Conservation (phyloP, 2,888 invertebrate species). For the Callimorpha dominula region DNA sequence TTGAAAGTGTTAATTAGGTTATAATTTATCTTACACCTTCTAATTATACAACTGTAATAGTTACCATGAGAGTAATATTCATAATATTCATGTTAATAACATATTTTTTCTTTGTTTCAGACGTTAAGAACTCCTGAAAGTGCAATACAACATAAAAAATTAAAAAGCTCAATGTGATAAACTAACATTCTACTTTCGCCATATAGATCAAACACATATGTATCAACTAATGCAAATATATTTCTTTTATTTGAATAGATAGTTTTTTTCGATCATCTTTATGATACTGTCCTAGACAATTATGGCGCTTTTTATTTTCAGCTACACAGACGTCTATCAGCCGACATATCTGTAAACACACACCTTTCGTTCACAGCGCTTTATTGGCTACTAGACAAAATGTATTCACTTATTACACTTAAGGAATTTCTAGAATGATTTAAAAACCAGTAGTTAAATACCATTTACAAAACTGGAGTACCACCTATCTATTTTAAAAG, state of each 20-base stretch:
- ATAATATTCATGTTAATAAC: neutral
- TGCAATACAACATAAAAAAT: constrained; percentile 23
- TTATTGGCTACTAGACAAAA: neutral
- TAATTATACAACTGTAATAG: too few relatives aligned
- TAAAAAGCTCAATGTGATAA: constrained; percentile 71
- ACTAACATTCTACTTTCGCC: constrained; percentile 52
- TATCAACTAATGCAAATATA: constrained; percentile 43
- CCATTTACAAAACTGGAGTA: too few relatives aligned
- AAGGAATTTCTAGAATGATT: neutral
- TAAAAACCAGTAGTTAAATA: neutral
- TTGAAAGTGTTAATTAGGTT: too few relatives aligned
- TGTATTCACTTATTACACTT: neutral
- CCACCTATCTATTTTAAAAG: too few relatives aligned
- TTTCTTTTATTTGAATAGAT: constrained; percentile 20
- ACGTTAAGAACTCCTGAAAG: constrained; percentile 28
- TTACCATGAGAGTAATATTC: too few relatives aligned
- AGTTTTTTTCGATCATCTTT: constrained; percentile 17
- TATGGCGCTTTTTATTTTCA: neutral
- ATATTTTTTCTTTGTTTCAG: constrained; percentile 60
- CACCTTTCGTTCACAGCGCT: neutral
- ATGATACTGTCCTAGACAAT: neutral
- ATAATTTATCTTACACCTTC: too few relatives aligned
- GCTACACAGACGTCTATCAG: neutral
- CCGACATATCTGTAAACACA: neutral
- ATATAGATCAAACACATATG: constrained; percentile 56